phyloP scores from a whole-genome alignment of 2,888 invertebrate genomes.

The Labia minor region DNA sequence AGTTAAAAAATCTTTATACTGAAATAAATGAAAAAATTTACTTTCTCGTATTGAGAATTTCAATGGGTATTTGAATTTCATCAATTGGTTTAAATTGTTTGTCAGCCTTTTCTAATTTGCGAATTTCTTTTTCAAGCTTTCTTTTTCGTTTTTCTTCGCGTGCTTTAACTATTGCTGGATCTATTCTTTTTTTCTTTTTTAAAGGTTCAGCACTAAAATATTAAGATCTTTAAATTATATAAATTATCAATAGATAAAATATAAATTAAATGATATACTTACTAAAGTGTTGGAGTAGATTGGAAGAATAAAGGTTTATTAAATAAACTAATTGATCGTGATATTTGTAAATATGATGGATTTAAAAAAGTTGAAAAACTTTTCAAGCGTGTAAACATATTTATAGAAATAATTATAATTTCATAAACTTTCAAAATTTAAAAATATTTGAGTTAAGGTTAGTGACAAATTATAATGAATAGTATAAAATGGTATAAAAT shows the following conservation, averaged over 20 bases:
- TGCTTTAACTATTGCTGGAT: conserved; percentile 66
- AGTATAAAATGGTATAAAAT: too few relatives aligned
- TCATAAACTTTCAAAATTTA: too few relatives aligned
- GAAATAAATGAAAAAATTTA: too few relatives aligned
- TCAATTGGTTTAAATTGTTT: conserved; percentile 80
- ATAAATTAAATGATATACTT: conserved; percentile 21
- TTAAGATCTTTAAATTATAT: conserved; percentile 1
- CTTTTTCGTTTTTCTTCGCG: conserved; percentile 72
- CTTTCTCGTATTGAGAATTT: conserved; percentile 37
- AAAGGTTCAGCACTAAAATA: conserved; percentile 67
- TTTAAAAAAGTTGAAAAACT: too few relatives aligned
- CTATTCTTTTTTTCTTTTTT: conserved; percentile 78
- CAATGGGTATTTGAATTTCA: conserved; percentile 66
- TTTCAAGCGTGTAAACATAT: too few relatives aligned
- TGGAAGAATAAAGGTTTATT: conserved; percentile 33
- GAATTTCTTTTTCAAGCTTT: conserved; percentile 78
- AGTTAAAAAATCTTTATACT: too few relatives aligned
- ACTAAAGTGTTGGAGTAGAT: conserved; percentile 36
- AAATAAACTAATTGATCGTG: not conserved
- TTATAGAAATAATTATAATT: too few relatives aligned
- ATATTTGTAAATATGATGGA: too few relatives aligned
- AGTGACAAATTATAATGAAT: too few relatives aligned
- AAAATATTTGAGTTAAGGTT: too few relatives aligned
- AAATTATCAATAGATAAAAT: not conserved
- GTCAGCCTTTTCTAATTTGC: conserved; percentile 65